Evolutionary conservation across 1,140 invertebrate genomes (phyloP).

Genomic region (Saccostrea cuccullata): DNA sequence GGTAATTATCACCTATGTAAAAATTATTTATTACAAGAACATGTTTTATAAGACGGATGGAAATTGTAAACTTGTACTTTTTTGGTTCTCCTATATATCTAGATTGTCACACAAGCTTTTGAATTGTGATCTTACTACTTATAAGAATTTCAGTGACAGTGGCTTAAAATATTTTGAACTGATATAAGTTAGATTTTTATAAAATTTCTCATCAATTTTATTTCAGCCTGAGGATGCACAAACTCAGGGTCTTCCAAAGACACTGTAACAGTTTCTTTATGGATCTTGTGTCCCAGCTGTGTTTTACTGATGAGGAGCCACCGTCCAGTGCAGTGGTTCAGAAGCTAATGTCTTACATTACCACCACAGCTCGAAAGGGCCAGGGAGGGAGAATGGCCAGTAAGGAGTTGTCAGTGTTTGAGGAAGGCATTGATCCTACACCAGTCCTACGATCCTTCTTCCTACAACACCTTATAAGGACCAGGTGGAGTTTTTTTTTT

Average conservation of each 20-base stretch:
- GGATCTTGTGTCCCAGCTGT: conserved; percentile 71
- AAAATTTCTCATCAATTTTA: background rate
- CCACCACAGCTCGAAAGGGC: conserved; percentile 41
- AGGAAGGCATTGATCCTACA: conserved; percentile 69
- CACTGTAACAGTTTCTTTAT: conserved; percentile 72
- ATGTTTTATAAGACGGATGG: too few relatives aligned
- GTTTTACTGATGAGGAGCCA: conserved; percentile 66
- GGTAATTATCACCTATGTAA: too few relatives aligned
- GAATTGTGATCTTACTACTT: too few relatives aligned
- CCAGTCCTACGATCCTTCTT: conserved; percentile 72
- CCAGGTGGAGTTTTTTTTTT: conserved; percentile 56
- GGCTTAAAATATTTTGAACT: too few relatives aligned
- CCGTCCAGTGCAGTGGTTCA: conserved; percentile 66
- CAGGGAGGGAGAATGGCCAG: conserved; percentile 44
- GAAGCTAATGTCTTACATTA: conserved; percentile 69
- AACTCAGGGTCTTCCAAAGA: conserved; percentile 53
- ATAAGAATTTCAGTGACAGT: too few relatives aligned
- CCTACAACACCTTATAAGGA: conserved; percentile 66
- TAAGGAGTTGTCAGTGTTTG: conserved; percentile 65
- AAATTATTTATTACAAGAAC: too few relatives aligned
- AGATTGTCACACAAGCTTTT: too few relatives aligned
- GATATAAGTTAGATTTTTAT: too few relatives aligned
- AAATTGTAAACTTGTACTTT: too few relatives aligned
- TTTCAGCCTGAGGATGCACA: background rate
- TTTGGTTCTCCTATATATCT: too few relatives aligned